Evolutionary conservation across 2,113 vertebrate genomes (phyloP), one percentile per base, ranked within the genome.

Genomic region (Pluvialis apricaria): DNA sequence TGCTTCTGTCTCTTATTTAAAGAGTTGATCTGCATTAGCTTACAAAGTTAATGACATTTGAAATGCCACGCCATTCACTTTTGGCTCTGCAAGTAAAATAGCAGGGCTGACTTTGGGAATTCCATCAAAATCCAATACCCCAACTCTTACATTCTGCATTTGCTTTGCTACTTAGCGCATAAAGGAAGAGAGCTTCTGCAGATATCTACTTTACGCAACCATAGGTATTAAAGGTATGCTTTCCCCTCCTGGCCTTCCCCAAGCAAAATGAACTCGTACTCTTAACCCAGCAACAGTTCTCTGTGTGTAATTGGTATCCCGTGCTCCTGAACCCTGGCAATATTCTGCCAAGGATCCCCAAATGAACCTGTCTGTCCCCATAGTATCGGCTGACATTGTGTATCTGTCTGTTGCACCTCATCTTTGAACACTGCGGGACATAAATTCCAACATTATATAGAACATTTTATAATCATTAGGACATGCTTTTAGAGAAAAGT

Each of bases 221-320:
- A 57, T 16, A 15, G 4, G 5, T 28, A 64, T 26, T 19, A 70
- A 70, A 45, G 5, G 10, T n/a, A 44, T 34, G 20, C 4, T 47
- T 87, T 78, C 12, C 17, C 6, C 13, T 90, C 5, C 13, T 32
- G 34, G 54, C 22, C 24, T 82, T 82, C 15, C 10, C 19, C 26
- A 65, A 15, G 15, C 13, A 81, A 82, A 90, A 55, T 20, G 5
- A 83, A 40, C 25, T 52, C 47, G 0, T 13, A 22, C 10, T 45
- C 32, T 57, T 75, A 77, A 60, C 4, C 10, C 17, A 77, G n/a
- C 22, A 78, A 26, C 8, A 38, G 44, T 69, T 68, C 8, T 66
- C 5, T 65, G 0, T 20, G 11, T 66, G 31, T 64, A 38, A 71
- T 52, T 2, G 4, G 15, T 34, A 62, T 1, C 1, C 24, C 6